Conservation (phyloP, 2,888 invertebrate species). For the Coremacera marginata region DNA sequence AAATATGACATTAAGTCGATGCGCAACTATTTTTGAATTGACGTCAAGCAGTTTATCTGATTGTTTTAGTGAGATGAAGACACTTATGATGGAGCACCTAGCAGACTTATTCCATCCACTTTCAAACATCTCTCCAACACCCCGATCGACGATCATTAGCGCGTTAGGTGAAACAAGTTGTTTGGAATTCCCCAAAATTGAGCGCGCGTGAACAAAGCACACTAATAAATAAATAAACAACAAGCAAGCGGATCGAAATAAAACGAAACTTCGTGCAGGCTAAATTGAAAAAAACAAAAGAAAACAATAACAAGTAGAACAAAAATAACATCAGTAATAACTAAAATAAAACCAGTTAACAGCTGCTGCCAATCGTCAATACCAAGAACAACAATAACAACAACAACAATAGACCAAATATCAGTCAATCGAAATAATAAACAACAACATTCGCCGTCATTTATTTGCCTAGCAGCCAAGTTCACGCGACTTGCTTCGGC, state of each 20-base stretch:
- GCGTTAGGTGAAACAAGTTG: constrained; percentile 11
- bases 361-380: not conserved
- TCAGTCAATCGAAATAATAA: not conserved
- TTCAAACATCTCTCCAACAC: not conserved
- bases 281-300: not conserved
- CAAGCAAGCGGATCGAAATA: not conserved
- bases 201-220: constrained; percentile 24
- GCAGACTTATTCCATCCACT: not conserved
- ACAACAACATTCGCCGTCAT: not conserved
- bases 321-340: not conserved
- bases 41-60: not conserved
- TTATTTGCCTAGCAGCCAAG: not conserved
- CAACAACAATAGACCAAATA: not conserved
- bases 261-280: not conserved
- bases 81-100: constrained; percentile 20
- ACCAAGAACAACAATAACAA: not conserved
- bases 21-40: not conserved
- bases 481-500: constrained; percentile 8
- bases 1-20: not conserved
- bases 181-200: constrained; percentile 26
- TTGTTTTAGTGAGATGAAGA: not conserved
- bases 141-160: not conserved
- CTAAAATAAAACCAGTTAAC: constrained; percentile 15
- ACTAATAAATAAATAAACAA: constrained; percentile 20
- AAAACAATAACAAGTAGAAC: too few relatives aligned